Evolutionary conservation across 2,113 vertebrate species (phyloP), one percentile per base, ranked within the genome.

Genomic region (Ammodytes marinus): DNA sequence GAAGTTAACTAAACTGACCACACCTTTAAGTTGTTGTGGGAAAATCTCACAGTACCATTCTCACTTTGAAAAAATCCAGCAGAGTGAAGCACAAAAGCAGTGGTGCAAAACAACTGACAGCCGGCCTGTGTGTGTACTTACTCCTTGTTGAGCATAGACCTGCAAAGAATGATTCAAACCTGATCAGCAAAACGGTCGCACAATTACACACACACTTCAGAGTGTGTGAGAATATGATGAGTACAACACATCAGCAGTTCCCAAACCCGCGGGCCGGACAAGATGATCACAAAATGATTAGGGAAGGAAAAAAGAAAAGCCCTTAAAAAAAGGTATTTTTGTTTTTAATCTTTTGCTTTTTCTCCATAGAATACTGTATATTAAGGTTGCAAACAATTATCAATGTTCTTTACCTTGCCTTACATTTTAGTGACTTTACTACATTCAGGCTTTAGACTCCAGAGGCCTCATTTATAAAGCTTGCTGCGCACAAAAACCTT

Each of bases 81-180:
- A 64, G 87, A 88, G 87, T 59, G 83, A 73, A 68, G 79, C 50
- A 55, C 73, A 78, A 53, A 52, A 69, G 12, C 43, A 80, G 69
- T 64, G 3, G 61, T 47, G 72, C 65, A 64, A 50, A 82, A 83
- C 49, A 70, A 69, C 67, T 82, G 82, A 90, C 82, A 88, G 45
- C 46, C 45, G 77, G 59, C 83, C 74, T 89, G 88, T 89, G 77
- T 89, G 90, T 92, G 90, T 91, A 89, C 89, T 87, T 89, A 79
- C 81, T 69, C 75, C 79, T 67, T 58, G 72, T 77, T 61, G 57
- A 47, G 42, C 50, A 72, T 27, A 43, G 46, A 65, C 52, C 66
- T 74, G 27, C 5, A 0, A 57, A 17, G 35, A 27, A 7, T 3
- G 55, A 47, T 52, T 71, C 52, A 9, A 69, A 65, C 68, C 80